Evolutionary conservation across 1,140 invertebrate genomes (phyloP), one percentile per base, ranked within the genome.

Genomic region (Drosophila watanabei): DNA sequence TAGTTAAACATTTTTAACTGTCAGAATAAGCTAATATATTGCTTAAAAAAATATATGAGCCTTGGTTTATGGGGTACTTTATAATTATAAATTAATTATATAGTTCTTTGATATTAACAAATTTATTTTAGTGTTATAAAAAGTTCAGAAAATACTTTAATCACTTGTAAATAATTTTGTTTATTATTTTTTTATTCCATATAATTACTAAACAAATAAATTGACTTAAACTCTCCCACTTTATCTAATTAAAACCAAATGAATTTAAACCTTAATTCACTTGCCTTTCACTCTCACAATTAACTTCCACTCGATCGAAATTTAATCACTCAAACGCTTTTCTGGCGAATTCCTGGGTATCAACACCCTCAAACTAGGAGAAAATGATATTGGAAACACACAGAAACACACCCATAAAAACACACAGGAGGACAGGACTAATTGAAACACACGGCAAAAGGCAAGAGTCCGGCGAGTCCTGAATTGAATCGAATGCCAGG

Each of bases 401-500:
- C 9, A 24, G 9, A 37, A 13, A 14, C 16, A 9, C n/a, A 16
- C 16, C 41, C 18, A 11, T 8, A n/a, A 14, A 4, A 8, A 49
- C 14, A 16, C 14, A 32, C 14, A 18, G 30, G 10, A 33, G 35
- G 20, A 13, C 58, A 24, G 32, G 68, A 43, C 54, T 73, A 73
- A 72, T 73, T 72, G 54, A 73, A 72, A 51, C 30, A 14, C 66
- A 59, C 37, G 66, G 35, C 68, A 72, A 73, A 41, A 49, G 65
- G 35, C 30, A 73, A 41, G 37, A 24, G 24, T 24, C 11, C 32
- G 37, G 32, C 30, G 33, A 18, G 20, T 37, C 46, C 28, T 14
- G 66, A 65, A 65, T 62, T 64, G 65, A 65, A 68, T 37, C 43
- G 33, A 70, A 69, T 66, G 68, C 49, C 54, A 20, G 30, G 48